Conservation (phyloP, 2,888 invertebrate genomes). For the Rhagophthalmus giganteus region DNA sequence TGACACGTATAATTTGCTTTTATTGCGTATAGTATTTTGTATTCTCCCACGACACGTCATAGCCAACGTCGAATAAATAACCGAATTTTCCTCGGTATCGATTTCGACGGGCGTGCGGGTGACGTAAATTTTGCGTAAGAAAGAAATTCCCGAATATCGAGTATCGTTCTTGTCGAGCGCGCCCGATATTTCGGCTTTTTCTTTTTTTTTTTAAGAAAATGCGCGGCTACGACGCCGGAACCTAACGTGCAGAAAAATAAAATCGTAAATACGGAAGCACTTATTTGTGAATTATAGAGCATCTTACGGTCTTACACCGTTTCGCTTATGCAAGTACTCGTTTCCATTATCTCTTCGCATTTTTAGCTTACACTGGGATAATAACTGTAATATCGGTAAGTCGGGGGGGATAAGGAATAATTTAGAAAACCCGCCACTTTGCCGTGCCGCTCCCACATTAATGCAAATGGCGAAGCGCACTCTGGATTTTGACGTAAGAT, state of each 20-base stretch:
- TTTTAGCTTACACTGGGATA: constrained; percentile 29
- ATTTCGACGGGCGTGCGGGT: too few relatives aligned
- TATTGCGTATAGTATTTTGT: constrained; percentile 38
- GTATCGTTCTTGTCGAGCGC: too few relatives aligned
- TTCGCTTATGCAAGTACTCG: constrained; percentile 28
- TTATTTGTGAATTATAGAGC: constrained; percentile 34
- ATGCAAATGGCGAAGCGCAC: constrained; percentile 32
- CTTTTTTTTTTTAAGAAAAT: constrained; percentile 3
- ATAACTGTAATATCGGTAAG: constrained; percentile 33
- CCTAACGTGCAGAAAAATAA: constrained; percentile 27
- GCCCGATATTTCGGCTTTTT: constrained; percentile 1
- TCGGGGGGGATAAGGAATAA: constrained; percentile 30
- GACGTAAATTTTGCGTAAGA: too few relatives aligned
- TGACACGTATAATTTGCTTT: constrained; percentile 51
- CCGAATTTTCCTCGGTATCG: too few relatives aligned
- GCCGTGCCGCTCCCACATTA: constrained; percentile 30
- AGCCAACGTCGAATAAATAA: too few relatives aligned
- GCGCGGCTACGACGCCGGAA: too few relatives aligned
- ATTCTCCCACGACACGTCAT: constrained; percentile 20
- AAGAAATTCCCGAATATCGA: too few relatives aligned
- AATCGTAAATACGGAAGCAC: constrained; percentile 25
- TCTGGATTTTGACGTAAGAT: constrained; percentile 27
- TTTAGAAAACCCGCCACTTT: constrained; percentile 33
- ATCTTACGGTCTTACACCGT: constrained; percentile 29
- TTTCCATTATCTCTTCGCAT: constrained; percentile 32